phyloP scores from a whole-genome alignment of 2,888 invertebrate genomes.

The Drosophila ustulata region DNA sequence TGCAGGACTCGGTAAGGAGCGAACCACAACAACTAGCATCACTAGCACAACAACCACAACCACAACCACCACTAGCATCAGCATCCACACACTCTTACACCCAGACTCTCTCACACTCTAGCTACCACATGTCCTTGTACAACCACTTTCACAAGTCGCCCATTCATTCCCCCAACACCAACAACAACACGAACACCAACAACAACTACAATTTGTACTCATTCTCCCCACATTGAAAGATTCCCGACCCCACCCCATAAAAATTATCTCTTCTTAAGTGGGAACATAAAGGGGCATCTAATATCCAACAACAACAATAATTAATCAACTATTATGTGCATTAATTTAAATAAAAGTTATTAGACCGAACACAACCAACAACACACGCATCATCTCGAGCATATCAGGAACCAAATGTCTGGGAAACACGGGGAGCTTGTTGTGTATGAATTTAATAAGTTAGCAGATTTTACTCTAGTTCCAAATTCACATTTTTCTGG shows the following conservation, averaged over 20 bases:
- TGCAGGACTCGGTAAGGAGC: slow-evolving; percentile 85
- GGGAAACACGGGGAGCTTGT: too few species aligned
- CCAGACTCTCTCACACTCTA: slow-evolving; percentile 28
- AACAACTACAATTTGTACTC: slow-evolving; percentile 40
- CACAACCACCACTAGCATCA: background rate
- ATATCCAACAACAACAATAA: slow-evolving; percentile 26
- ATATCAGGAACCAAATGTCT: too few species aligned
- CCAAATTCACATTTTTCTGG: too few species aligned
- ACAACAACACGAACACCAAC: slow-evolving; percentile 11
- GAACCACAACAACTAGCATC: slow-evolving; percentile 21
- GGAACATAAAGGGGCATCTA: slow-evolving; percentile 24
- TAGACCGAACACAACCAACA: slow-evolving; percentile 23
- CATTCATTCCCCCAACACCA: slow-evolving; percentile 32
- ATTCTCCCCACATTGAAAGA: background rate
- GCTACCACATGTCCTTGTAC: slow-evolving; percentile 35
- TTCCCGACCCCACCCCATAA: background rate
- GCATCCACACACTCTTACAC: slow-evolving; percentile 8
- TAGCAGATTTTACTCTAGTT: too few species aligned
- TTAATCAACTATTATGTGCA: slow-evolving; percentile 42
- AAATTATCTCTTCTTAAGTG: background rate
- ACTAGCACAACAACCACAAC: slow-evolving; percentile 16
- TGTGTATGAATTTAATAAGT: too few species aligned
- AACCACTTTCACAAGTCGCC: slow-evolving; percentile 36
- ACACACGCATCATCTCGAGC: background rate
- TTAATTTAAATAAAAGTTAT: slow-evolving; percentile 52